Evolutionary conservation across 2,888 invertebrate genomes (phyloP), one percentile per base, ranked within the genome.

Genomic region (Mongoloraphidia duomilia): DNA sequence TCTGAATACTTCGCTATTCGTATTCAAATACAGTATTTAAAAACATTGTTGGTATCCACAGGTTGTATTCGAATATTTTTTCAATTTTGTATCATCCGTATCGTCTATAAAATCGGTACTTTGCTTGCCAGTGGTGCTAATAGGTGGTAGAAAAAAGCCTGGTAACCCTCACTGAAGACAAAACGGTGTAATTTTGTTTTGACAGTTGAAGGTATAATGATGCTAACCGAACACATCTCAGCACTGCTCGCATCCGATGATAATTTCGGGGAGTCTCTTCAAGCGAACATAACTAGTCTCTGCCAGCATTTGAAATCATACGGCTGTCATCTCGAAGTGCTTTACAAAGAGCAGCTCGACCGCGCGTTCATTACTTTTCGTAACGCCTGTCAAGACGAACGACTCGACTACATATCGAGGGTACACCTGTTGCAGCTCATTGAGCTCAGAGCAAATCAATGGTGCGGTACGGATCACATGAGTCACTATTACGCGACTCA

Each of bases 371-470:
- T 86, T 60, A 80, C 85, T 62, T 87, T 91, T 68, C 81, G 91
- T 60, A 89, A 91, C 72, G 89, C 87, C 60, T 88, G 88, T 61
- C 85, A 88, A 67, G 88, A 90, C 69, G 85, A 86, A 66, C 79
- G 83, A 66, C 73, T 93, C 61, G 90, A 90, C 65, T 79, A 85
- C 65, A 80, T 85, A 68, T 86, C 88, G 61, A 79, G 92, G 68
- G 77, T 90, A 63, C 84, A 88, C 68, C 76, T 94, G 61, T 80
- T 95, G 65, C 92, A 94, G 73, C 74, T 94, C 54, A 90, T 95
- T 60, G 94, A 95, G 72, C 73, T 94, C 63, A 77, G 94, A 65
- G 93, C 93, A 54, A 87, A 87, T 69, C 82, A 85, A 63, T 94
- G 94, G 94, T 82, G 85, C 64, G 82, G 84, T 53, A 82, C 80